Percentiles rank a stretch among this genome's conserved stretches.
Conservation (phyloP, 2,797 vertebrate genomes). For the Taenioides sp. region DNA sequence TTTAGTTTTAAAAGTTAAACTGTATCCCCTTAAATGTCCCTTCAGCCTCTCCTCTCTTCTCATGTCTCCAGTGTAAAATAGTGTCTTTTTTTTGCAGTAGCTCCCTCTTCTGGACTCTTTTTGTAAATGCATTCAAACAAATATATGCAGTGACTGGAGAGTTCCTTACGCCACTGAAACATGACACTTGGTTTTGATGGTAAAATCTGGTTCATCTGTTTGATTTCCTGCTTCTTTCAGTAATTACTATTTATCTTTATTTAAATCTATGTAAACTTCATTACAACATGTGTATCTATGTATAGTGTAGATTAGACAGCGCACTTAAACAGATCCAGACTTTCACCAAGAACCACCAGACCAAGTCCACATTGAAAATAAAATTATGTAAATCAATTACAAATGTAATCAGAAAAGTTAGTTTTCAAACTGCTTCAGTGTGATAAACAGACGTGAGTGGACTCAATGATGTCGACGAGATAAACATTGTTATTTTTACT, state of each 20-base stretch:
- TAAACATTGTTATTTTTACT: too few relatives aligned
- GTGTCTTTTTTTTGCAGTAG: neutral
- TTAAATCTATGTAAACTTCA: neutral
- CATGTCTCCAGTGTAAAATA: neutral
- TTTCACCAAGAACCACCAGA: neutral
- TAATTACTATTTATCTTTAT: neutral
- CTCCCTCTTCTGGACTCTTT: neutral
- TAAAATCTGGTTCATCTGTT: too few relatives aligned
- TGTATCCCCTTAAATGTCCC: too few relatives aligned
- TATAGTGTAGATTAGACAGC: neutral
- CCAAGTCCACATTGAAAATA: too few relatives aligned
- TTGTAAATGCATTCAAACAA: neutral
- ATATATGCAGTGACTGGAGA: neutral
- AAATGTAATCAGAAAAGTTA: too few relatives aligned
- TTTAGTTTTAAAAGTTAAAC: too few relatives aligned
- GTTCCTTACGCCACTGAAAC: neutral
- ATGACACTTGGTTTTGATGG: neutral
- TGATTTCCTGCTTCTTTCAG: neutral
- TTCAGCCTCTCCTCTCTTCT: neutral
- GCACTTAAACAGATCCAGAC: neutral
- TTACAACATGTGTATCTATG: neutral
- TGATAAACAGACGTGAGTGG: too few relatives aligned
- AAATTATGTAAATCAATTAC: neutral
- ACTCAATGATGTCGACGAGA: slow-evolving; percentile 1
- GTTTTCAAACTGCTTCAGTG: too few relatives aligned